phyloP scores from a whole-genome alignment of 2,113 vertebrate genomes.

The Athene noctua region DNA sequence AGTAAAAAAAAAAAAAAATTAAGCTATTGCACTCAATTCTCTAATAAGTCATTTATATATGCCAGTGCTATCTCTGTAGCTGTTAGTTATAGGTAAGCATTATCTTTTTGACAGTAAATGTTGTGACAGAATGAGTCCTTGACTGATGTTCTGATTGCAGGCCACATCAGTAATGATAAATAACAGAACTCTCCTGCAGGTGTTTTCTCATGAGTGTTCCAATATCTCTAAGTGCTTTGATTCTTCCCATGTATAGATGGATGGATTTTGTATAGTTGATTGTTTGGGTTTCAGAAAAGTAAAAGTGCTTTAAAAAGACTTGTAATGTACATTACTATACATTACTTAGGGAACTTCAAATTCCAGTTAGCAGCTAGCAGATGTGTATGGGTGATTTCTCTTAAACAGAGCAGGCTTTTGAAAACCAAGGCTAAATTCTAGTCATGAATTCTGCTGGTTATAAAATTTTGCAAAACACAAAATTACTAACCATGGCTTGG shows the following conservation, averaged over 20 bases:
- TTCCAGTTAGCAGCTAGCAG: not conserved
- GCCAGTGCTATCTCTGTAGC: not conserved
- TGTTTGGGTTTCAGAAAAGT: not conserved
- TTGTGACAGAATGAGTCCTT: conserved; percentile 23
- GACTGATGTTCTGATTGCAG: conserved; percentile 25
- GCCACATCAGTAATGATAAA: not conserved
- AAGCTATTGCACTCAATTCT: not conserved
- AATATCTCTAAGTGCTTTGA: not conserved
- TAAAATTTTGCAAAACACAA: not conserved
- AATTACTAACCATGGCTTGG: not conserved
- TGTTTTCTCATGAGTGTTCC: not conserved
- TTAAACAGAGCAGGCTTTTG: not conserved
- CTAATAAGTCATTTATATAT: not conserved
- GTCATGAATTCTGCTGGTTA: not conserved
- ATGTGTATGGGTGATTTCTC: not conserved
- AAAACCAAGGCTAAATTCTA: not conserved
- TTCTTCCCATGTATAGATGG: not conserved
- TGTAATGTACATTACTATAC: not conserved
- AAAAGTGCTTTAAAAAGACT: not conserved
- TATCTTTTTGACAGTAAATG: conserved; percentile 5
- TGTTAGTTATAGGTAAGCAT: not conserved
- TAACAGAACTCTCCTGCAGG: not conserved
- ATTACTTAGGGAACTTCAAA: not conserved
- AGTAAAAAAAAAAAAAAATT: not conserved
- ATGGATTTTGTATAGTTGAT: not conserved